phyloP scores from a whole-genome alignment of 2,797 vertebrate genomes.

The Schizopygopsis malacanthus region DNA sequence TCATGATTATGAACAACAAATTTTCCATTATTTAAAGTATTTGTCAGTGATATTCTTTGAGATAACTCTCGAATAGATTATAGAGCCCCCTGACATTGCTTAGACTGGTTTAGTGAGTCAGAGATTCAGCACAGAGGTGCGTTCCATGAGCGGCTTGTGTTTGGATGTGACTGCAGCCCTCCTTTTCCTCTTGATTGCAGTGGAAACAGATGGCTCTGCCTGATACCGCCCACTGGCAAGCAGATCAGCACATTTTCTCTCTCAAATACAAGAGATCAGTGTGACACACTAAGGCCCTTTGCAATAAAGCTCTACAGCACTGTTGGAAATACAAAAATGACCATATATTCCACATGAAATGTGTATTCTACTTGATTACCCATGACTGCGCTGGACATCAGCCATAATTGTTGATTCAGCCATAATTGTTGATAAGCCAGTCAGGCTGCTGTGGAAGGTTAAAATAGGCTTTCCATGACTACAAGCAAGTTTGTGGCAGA shows the following conservation, averaged over 20 bases:
- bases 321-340: background rate
- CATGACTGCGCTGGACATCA: background rate
- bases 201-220: constrained; percentile 54
- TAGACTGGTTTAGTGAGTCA: background rate
- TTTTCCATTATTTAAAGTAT: background rate
- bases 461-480: constrained; percentile 46
- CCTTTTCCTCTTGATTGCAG: constrained; percentile 27
- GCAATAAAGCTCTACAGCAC: background rate
- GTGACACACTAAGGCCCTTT: background rate
- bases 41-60: background rate
- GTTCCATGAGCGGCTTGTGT: background rate
- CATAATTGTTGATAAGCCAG: background rate
- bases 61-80: background rate
- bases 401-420: background rate
- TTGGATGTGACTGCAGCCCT: constrained; percentile 15
- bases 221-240: constrained; percentile 39
- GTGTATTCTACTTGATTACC: background rate
- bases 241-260: constrained; percentile 39
- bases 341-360: background rate
- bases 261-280: constrained; percentile 3
- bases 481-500: constrained; percentile 49
- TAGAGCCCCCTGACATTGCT: background rate
- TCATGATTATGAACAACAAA: background rate
- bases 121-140: background rate
- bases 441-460: background rate